These are phyloP conservation scores for Emberiza fucata DNA, from an alignment of 2,113 vertebrate genomes.

Conservation along the genomic window DNA sequence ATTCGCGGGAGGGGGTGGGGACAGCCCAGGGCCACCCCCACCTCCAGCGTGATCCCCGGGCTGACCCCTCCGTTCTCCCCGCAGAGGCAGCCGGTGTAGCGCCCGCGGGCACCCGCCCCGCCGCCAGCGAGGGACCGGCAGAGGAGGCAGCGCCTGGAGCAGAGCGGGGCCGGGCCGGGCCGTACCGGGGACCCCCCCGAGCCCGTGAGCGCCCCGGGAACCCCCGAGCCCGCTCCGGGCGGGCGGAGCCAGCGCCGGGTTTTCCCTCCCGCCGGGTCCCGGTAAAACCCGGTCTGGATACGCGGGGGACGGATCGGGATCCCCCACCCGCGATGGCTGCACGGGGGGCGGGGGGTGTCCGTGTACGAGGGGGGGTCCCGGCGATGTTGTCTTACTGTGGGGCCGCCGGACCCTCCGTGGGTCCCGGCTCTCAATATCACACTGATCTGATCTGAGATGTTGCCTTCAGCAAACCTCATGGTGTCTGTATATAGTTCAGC, in stretches of 20 bases:
- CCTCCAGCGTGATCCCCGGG: accelerated
- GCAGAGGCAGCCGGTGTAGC: conserved; percentile 51
- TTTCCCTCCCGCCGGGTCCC: background rate
- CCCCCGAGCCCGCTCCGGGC: background rate
- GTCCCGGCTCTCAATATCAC: conserved; percentile 50
- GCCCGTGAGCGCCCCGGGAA: background rate
- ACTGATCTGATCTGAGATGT: conserved; percentile 72
- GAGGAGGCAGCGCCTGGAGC: background rate
- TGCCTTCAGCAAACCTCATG: conserved; percentile 72
- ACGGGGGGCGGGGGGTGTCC: background rate
- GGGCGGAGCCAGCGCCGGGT: background rate
- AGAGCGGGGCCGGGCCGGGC: background rate
- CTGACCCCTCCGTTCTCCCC: background rate
- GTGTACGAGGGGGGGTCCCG: background rate
- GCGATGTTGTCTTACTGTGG: conserved; percentile 39
- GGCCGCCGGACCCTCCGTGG: background rate
- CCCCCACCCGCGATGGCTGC: background rate
- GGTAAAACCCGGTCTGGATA: background rate
- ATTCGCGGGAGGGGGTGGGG: too few species aligned
- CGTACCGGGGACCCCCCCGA: background rate
- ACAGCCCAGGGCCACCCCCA: background rate
- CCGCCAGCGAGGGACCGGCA: background rate
- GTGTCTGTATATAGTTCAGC: conserved; percentile 61
- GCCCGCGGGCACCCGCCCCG: background rate
- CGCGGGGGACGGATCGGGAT: background rate